Conservation (phyloP, 2,888 invertebrate genomes). For the Physocephala rufipes region DNA sequence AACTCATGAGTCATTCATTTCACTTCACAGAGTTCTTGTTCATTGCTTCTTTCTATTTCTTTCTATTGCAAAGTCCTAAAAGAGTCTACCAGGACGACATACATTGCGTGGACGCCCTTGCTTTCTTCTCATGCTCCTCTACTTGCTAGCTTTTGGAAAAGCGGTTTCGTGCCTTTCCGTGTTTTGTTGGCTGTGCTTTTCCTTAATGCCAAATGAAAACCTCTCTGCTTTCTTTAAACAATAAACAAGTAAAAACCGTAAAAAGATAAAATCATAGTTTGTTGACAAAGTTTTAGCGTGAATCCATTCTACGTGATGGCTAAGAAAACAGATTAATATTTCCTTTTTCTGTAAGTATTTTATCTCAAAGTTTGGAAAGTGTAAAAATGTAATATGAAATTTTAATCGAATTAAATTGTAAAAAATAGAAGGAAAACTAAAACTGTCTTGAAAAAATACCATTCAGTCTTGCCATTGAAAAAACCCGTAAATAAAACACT, state of each 20-base stretch:
- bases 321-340: background rate
- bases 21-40: slow-evolving; percentile 21
- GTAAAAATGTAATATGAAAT: no score
- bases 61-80: slow-evolving; percentile 7
- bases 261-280: slow-evolving; percentile 31
- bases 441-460: no score
- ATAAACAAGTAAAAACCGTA: slow-evolving; percentile 15
- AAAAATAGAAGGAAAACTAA: no score
- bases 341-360: background rate
- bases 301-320: background rate
- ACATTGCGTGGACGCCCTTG: slow-evolving; percentile 25
- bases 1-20: slow-evolving; percentile 24
- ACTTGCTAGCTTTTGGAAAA: slow-evolving; percentile 5
- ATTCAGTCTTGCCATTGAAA: no score
- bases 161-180: background rate
- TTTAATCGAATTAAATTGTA: no score
- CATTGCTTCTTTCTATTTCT: slow-evolving; percentile 30
- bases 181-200: background rate
- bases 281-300: slow-evolving; percentile 7
- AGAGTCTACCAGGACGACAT: slow-evolving; percentile 27
- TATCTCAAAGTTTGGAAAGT: no score
- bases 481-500: no score
- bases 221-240: slow-evolving; percentile 12
- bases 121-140: slow-evolving; percentile 14
- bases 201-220: slow-evolving; percentile 16